Evolutionary conservation across 2,797 vertebrate species (phyloP).

Genomic region (Leptoclinus maculatus): DNA sequence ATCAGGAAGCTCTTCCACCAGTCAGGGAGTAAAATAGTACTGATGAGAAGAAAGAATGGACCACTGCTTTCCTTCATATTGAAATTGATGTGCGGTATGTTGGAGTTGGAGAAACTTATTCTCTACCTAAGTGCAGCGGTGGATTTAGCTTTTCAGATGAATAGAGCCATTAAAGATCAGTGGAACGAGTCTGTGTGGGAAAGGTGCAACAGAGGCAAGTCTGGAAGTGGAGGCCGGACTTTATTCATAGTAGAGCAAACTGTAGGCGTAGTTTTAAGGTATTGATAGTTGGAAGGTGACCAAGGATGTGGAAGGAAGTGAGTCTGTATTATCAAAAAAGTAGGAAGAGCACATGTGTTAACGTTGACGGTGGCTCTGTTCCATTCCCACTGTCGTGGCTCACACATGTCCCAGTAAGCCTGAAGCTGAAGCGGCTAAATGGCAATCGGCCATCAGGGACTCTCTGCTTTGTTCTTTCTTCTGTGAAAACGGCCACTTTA

Average conservation of each 20-base stretch:
- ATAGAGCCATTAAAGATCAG: background rate
- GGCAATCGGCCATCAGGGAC: background rate
- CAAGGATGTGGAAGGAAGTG: constrained; percentile 32
- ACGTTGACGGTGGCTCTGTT: background rate
- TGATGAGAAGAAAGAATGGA: background rate
- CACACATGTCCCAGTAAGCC: background rate
- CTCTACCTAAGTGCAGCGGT: background rate
- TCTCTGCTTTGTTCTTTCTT: background rate
- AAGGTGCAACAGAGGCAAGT: constrained; percentile 3
- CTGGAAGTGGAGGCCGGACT: constrained; percentile 33
- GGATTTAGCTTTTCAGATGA: constrained; percentile 7
- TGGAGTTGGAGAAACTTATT: background rate
- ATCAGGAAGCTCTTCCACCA: background rate
- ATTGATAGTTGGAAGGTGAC: constrained; percentile 21
- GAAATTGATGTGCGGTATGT: background rate
- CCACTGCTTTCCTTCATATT: background rate
- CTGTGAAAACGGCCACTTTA: background rate
- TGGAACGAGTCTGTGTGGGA: background rate
- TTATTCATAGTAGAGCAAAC: constrained; percentile 12
- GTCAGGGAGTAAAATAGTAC: background rate
- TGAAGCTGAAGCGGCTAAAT: background rate
- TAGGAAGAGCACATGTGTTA: background rate
- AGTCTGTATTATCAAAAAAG: background rate
- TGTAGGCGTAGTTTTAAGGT: constrained; percentile 29
- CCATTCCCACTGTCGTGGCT: too few relatives aligned